Conservation (phyloP, 2,797 vertebrate genomes). For the Sebastes minor region DNA sequence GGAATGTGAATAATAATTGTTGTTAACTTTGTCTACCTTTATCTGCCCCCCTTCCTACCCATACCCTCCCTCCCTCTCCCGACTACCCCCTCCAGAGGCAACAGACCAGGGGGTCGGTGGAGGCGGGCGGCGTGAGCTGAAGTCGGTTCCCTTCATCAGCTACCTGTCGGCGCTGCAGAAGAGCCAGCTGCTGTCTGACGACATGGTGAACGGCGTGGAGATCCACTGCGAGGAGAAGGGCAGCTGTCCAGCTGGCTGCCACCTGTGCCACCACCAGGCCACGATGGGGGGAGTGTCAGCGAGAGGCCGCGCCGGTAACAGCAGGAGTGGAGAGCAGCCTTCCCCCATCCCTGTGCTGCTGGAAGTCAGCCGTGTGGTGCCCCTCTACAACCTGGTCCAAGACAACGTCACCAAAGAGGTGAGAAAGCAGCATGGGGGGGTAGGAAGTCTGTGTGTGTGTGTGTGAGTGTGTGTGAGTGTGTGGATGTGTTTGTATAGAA, state of each 20-base stretch:
- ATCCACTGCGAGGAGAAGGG: conserved; percentile 96
- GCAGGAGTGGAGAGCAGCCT: conserved; percentile 87
- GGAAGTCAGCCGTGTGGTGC: conserved; percentile 92
- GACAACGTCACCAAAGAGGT: conserved; percentile 97
- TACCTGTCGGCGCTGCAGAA: conserved; percentile 94
- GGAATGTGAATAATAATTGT: background rate
- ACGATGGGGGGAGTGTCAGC: conserved; percentile 48
- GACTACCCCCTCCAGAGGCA: conserved; percentile 82
- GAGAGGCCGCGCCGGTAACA: conserved; percentile 48
- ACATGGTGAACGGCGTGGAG: conserved; percentile 92
- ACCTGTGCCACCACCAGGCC: conserved; percentile 89
- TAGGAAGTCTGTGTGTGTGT: background rate
- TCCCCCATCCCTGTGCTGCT: conserved; percentile 91
- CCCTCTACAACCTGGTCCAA: conserved; percentile 94
- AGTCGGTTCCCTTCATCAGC: conserved; percentile 96
- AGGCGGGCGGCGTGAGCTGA: conserved; percentile 89
- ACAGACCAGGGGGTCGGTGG: conserved; percentile 86
- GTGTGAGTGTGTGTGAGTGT: no score
- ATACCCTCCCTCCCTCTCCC: background rate
- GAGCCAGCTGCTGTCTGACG: conserved; percentile 94
- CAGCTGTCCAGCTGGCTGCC: conserved; percentile 92
- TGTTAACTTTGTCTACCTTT: background rate
- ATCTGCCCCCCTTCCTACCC: background rate
- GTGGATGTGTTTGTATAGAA: background rate
- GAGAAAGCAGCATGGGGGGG: conserved; percentile 38